phyloP scores from a whole-genome alignment of 2,797 vertebrate species.

The Neosilurus hyrtlii region DNA sequence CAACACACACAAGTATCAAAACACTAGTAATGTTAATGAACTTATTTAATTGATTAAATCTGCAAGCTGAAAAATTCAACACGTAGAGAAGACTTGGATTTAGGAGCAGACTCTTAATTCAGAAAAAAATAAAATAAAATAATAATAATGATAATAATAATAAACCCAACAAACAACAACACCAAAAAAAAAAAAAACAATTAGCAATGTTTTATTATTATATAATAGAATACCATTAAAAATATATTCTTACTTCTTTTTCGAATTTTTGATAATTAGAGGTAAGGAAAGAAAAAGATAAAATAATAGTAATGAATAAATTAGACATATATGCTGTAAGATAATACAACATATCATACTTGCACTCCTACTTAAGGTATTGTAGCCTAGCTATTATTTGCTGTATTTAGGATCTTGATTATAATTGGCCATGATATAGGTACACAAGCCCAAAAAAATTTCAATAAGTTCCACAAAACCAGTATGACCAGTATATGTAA shows the following conservation, averaged over 20 bases:
- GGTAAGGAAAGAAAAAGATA: no score
- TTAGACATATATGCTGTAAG: no score
- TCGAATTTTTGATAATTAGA: no score
- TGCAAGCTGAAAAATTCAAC: not conserved
- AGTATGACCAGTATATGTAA: not conserved
- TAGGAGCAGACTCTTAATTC: not conserved
- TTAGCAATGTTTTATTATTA: no score
- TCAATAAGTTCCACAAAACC: not conserved
- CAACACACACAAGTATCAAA: conserved; percentile 6
- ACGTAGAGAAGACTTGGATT: no score
- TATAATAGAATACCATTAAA: no score
- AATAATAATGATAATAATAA: no score
- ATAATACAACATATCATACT: not conserved
- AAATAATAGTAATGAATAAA: no score
- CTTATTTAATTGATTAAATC: not conserved
- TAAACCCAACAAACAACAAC: no score
- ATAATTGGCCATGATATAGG: not conserved
- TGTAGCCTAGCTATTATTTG: not conserved
- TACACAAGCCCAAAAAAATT: not conserved
- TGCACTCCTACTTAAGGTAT: not conserved
- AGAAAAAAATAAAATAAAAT: not conserved
- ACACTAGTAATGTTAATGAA: not conserved
- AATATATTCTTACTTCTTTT: no score
- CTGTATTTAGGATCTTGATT: not conserved
- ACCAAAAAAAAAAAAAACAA: no score